phyloP scores from a whole-genome alignment of 92 coral and sea anemone genomes.

The Porites rus region DNA sequence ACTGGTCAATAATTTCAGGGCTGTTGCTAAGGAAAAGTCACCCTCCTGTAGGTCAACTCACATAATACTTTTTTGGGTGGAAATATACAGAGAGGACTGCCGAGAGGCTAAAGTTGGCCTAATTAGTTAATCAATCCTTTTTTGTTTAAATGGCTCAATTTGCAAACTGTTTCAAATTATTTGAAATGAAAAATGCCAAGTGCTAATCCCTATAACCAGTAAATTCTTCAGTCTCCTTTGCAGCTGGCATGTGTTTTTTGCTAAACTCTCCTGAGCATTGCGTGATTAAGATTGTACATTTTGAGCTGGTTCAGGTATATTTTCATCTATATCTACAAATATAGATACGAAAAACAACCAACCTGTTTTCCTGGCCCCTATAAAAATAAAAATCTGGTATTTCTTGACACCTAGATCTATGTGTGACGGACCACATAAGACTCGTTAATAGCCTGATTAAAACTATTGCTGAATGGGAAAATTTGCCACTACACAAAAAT shows the following conservation, averaged over 20 bases:
- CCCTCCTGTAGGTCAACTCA: constrained; percentile 8
- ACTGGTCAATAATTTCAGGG: neutral
- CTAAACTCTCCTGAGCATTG: neutral
- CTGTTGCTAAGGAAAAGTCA: constrained; percentile 10
- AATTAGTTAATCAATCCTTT: neutral
- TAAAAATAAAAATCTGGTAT: constrained; percentile 1
- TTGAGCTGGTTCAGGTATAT: constrained; percentile 33
- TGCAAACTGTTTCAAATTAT: neutral
- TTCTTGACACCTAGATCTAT: neutral
- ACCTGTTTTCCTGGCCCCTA: neutral
- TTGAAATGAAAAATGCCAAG: neutral
- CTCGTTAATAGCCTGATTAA: constrained; percentile 12
- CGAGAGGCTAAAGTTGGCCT: constrained; percentile 11
- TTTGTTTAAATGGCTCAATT: constrained; percentile 21
- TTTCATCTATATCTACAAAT: neutral
- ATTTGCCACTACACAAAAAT: neutral
- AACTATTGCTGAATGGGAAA: neutral
- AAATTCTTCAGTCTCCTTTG: constrained; percentile 9
- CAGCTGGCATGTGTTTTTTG: constrained; percentile 1
- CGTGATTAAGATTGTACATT: constrained; percentile 29
- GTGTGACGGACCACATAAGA: neutral
- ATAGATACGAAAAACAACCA: neutral
- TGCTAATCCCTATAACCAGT: neutral
- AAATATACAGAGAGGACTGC: neutral
- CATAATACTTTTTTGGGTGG: neutral